Evolutionary conservation across 35 echinoderm and acorn worm genomes (phyloP).

Genomic region (Lytechinus variegatus): DNA sequence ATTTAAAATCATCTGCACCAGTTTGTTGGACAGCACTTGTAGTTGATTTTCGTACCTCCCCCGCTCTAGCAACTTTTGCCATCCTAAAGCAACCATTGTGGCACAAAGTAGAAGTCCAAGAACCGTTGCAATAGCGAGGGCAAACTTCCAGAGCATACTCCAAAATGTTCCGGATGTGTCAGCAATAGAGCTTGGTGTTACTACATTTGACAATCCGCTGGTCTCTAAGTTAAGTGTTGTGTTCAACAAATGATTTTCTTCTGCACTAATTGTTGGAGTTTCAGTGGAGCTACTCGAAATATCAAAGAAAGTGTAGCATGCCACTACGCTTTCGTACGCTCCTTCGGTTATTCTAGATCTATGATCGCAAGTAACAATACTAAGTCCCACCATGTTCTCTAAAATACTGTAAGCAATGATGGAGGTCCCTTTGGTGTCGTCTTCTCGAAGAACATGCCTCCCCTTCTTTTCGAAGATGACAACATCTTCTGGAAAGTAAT

Average conservation of each 20-base stretch:
- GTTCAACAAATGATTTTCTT: background rate
- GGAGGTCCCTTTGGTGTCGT: background rate
- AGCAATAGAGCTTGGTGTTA: background rate
- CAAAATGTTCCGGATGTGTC: background rate
- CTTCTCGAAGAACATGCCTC: background rate
- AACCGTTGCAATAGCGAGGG: background rate
- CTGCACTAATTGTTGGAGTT: background rate
- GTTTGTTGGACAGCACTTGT: background rate
- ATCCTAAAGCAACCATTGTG: background rate
- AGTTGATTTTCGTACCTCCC: background rate
- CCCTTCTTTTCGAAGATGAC: background rate
- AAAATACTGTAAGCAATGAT: background rate
- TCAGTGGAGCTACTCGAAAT: background rate
- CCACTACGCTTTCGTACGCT: background rate
- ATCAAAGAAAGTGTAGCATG: background rate
- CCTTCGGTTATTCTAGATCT: background rate
- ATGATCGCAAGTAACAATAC: background rate
- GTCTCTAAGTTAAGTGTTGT: background rate
- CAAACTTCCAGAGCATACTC: background rate
- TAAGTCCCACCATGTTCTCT: background rate
- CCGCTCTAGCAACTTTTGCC: background rate
- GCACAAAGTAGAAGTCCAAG: background rate
- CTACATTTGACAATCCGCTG: background rate
- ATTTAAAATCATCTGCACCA: background rate
- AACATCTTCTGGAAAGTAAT: background rate